phyloP scores from a whole-genome alignment of 1,140 invertebrate species.

The Hetaerina americana region DNA sequence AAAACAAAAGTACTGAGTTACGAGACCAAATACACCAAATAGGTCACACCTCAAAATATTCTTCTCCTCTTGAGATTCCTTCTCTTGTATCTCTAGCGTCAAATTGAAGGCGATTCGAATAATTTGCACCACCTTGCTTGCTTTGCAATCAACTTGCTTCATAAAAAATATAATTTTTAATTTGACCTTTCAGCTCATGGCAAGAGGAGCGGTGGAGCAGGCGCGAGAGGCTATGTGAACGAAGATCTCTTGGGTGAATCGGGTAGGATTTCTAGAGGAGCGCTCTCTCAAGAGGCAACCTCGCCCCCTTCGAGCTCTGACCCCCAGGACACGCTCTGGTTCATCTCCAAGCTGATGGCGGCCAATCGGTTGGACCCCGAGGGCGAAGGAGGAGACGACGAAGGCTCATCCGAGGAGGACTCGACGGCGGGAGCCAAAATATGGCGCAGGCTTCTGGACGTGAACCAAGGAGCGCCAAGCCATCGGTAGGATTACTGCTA shows the following conservation, averaged over 20 bases:
- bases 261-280: not conserved
- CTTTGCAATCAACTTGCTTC: too few relatives aligned
- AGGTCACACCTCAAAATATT: too few relatives aligned
- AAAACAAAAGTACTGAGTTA: too few relatives aligned
- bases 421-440: not conserved
- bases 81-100: too few relatives aligned
- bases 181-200: not conserved
- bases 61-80: too few relatives aligned
- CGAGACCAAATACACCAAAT: too few relatives aligned
- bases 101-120: too few relatives aligned
- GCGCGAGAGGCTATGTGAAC: not conserved
- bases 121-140: too few relatives aligned
- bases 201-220: not conserved
- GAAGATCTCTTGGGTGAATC: not conserved
- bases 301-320: not conserved
- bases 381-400: not conserved
- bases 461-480: not conserved
- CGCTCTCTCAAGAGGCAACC: too few relatives aligned
- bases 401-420: not conserved
- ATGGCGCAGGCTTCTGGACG: not conserved
- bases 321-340: not conserved
- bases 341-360: not conserved
- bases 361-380: not conserved
- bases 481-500: too few relatives aligned
- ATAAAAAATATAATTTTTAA: too few relatives aligned